Evolutionary conservation across 2,888 invertebrate genomes (phyloP), one percentile per base, ranked within the genome.

Genomic region (Encarsia formosa): DNA sequence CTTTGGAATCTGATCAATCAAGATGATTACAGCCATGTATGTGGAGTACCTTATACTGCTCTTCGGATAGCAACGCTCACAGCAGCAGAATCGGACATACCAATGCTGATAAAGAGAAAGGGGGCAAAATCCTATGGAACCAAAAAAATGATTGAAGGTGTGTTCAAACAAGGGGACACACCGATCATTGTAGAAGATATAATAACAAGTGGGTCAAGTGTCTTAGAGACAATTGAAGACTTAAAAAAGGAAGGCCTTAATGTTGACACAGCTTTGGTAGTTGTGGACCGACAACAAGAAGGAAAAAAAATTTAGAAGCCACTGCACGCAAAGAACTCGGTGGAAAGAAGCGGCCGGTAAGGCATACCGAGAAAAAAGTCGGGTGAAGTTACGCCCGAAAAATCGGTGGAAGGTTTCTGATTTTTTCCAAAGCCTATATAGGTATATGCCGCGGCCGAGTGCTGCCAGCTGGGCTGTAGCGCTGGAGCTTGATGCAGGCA

Each of bases 41-140:
- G 96, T 73, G 97, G 97, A 2, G 96, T 97, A 0, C 98, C 99
- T 0, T 98, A 98, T 65, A 97, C 97, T 1, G 98, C 98, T 2
- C 75, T 99, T 45, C 97, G 98, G 0, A 82, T 99, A 50, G 95
- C 97, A 1, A 93, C 96, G 0, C 78, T 92, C 34, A 81, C 92
- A 5, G 87, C 90, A 2, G 76, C 85, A 3, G 81, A 85, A 60
- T 80, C 84, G 1, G 78, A 82, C 23, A 80, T 85, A 48, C 90
- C 94, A 0, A 95, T 96, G 95, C 76, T 96, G 22, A 87, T 96
- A 71, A 80, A 91, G 51, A 78, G 99, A 32, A 96, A 97, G 72
- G 97, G 98, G 77, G 86, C 87, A 0, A 99, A 99, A 75, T 80
- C 82, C 2, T 94, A 99, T 71, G 98, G 98, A 0, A 98, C 97